Base-by-base conservation (phyloP, 2,797 vertebrate species). In the Labroides dimidiatus region DNA sequence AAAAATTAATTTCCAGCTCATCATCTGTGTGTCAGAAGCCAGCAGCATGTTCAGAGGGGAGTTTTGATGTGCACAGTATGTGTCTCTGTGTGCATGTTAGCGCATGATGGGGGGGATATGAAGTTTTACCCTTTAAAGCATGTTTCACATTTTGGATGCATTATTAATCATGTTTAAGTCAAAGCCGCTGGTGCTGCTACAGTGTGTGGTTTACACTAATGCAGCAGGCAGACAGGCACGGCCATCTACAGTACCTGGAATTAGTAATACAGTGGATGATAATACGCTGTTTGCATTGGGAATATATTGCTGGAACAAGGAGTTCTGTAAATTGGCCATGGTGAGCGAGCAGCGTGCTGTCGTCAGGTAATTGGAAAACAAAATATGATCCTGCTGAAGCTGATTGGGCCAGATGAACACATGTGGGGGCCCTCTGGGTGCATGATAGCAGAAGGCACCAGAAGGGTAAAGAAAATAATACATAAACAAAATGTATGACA, bases 281-380 rank as follows among this genome's bases (percentile, higher is more conserved):
- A 86, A 82, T 81, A 77, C 72, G 69, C 61, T 75, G 69, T 79
- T 82, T 81, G 64, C 63, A 52, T 39, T 72, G 66, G 45, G 78
- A 80, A 84, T 78, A 56, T 77, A 86, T 64, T 69, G 63, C 77
- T 62, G 39, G 43, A 84, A 82, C 70, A 63, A 52, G 30, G 51
- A 59, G 77, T 81, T 73, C 24, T 72, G 51, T 81, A 89, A 89
- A 89, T 87, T 89, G 78, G 81, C 87, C 88, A 81, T 52, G 75
- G 78, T 83, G 70, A 63, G 50, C 81, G 82, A 62, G 44, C 78
- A 77, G 76, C 75, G 56, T 74, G 78, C 69, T 85, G 74, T 81
- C 63, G 23, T 59, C 64, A 51, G 75, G 78, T 87, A 89, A 91
- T 88, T 89, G 89, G 80, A 84, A 88, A 88, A 87, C 77, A 85